Base-by-base conservation (phyloP, 2,888 invertebrate genomes). In the Ctena decussata region DNA sequence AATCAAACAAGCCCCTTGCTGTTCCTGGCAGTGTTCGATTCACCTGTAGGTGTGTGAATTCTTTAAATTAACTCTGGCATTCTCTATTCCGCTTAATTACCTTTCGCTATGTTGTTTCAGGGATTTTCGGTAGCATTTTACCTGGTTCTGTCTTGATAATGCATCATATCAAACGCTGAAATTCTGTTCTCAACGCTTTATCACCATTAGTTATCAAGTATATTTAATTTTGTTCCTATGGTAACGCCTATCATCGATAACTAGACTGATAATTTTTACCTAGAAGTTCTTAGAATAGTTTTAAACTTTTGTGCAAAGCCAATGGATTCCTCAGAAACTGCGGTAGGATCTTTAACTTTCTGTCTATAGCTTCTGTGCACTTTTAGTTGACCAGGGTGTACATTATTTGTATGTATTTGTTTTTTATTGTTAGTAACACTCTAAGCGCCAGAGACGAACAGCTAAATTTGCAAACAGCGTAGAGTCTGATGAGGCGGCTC, bases 201-300 rank as follows among this genome's bases (percentile, higher is more conserved):
- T 65, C 65, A 65, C 35, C 35, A 72, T 46, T 79, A 80, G 76
- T 85, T 87, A 87, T 87, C 87, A 85, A 85, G 77, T 74, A 85
- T 87, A 75, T 85, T 88, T 84, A 88, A 88, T 85, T 88, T 74
- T 60, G 88, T 88, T 85, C 46, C 88, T 76, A 88, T 78, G 79
- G 85, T 21, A 84, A 88, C 85, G 35, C 65, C 69, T 83, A 85
- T 84, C 84, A 60, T 57, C 79, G 88, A 88, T 88, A 81, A 82
- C 78, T 73, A 71, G 82, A 83, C 78, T 84, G 72, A 81, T 84
- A 76, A 49, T 75, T 79, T 39, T 53, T 76, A 30, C 70, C 39
- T 32, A 41, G 35, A n/a, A 65, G 37, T 35, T 73, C 53, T 57
- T 41, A 57, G 60, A 70, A 80, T 37, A 53, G 53, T 39, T 53